These are phyloP conservation scores for Melanotaenia trifasciata DNA, from an alignment of 2,797 vertebrate genomes.

Conservation along the genomic window DNA sequence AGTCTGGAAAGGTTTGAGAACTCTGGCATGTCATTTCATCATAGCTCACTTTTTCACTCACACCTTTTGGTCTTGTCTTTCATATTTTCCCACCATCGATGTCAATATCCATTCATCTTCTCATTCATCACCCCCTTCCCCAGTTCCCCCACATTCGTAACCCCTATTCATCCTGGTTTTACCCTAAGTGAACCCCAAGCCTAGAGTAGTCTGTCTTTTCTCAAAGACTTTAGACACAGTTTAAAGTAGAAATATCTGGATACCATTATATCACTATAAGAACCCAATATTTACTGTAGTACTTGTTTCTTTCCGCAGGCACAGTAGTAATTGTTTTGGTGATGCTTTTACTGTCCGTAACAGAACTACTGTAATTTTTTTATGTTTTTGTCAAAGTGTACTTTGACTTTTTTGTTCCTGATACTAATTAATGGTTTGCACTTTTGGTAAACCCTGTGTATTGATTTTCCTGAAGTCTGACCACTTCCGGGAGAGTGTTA, in stretches of 20 bases:
- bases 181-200: conserved; percentile 54
- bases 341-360: too few species aligned
- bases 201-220: conserved; percentile 14
- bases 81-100: conserved; percentile 22
- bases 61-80: conserved; percentile 24
- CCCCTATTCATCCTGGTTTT: conserved; percentile 30
- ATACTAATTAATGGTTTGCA: background rate
- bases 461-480: background rate
- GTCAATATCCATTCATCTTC: conserved; percentile 45
- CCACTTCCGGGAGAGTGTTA: background rate
- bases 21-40: conserved; percentile 44
- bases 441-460: background rate
- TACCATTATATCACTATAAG: too few species aligned
- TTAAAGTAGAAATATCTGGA: conserved; percentile 1
- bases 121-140: conserved; percentile 40
- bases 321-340: background rate
- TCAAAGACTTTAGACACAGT: conserved; percentile 7
- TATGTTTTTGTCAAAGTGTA: background rate
- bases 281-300: background rate
- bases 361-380: too few species aligned
- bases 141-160: conserved; percentile 29
- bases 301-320: background rate
- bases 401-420: background rate
- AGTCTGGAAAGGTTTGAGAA: conserved; percentile 47
- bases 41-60: conserved; percentile 21